Evolutionary conservation across 2,797 vertebrate genomes (phyloP).

Genomic region (Nasua narica): DNA sequence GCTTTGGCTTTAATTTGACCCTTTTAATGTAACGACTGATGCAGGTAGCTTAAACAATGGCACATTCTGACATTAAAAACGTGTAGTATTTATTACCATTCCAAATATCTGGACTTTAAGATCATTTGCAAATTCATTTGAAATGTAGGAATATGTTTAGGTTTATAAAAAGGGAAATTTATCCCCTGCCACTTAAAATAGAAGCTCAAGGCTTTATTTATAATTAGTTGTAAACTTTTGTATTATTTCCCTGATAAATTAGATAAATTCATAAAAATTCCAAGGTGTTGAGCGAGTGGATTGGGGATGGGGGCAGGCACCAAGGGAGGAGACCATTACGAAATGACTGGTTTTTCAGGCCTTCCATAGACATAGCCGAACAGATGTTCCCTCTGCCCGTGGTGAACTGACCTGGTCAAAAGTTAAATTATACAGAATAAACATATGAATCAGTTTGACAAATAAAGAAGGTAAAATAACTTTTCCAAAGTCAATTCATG

Average conservation of each 20-base stretch:
- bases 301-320: background rate
- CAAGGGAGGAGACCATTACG: background rate
- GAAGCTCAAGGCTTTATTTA: background rate
- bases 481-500: constrained; percentile 23
- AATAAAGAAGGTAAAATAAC: constrained; percentile 40
- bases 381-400: constrained; percentile 42
- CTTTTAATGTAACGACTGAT: constrained; percentile 48
- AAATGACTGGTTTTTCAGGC: background rate
- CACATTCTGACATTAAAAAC: constrained; percentile 19
- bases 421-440: constrained; percentile 43
- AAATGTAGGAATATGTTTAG: constrained; percentile 32
- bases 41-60: constrained; percentile 14
- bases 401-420: constrained; percentile 25
- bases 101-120: constrained; percentile 32
- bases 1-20: constrained; percentile 5
- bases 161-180: constrained; percentile 32
- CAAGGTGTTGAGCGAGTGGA: background rate
- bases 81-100: constrained; percentile 39
- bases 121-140: constrained; percentile 43
- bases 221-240: constrained; percentile 13
- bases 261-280: background rate
- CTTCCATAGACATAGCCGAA: background rate
- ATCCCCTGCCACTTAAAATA: background rate
- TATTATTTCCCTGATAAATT: constrained; percentile 9
- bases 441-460: constrained; percentile 56